These are phyloP conservation scores for Drosophila subpulchrella DNA, from an alignment of 1,140 invertebrate genomes.

Conservation along the genomic window DNA sequence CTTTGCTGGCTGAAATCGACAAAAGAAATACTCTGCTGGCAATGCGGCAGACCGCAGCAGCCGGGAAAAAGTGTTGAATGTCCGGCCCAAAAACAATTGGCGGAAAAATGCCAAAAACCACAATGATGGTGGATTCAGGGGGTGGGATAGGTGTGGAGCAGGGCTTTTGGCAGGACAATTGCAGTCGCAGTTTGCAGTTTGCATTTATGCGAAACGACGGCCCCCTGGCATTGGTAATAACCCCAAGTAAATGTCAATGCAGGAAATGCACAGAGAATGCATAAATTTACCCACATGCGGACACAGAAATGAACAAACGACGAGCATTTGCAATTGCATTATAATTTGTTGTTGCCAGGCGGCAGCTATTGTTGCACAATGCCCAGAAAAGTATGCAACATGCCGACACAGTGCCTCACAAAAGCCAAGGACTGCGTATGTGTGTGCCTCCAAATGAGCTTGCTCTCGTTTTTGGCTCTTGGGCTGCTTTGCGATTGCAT, in stretches of 20 bases:
- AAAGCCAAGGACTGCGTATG: constrained; percentile 6
- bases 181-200: constrained; percentile 19
- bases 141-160: constrained; percentile 8
- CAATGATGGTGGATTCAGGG: constrained; percentile 9
- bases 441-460: constrained; percentile 53
- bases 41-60: constrained; percentile 41
- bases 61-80: constrained; percentile 59
- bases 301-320: constrained; percentile 31
- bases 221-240: constrained; percentile 62
- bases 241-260: constrained; percentile 79
- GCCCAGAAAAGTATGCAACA: constrained; percentile 43
- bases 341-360: constrained; percentile 65
- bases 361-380: constrained; percentile 8
- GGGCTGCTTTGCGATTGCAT: constrained; percentile 51
- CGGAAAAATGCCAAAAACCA: constrained; percentile 54
- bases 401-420: constrained; percentile 39
- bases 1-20: constrained; percentile 2
- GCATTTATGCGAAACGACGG: constrained; percentile 61
- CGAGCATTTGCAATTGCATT: constrained; percentile 69
- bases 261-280: constrained; percentile 62
- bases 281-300: constrained; percentile 58
- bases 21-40: constrained; percentile 11
- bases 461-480: constrained; percentile 46
- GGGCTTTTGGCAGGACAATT: constrained; percentile 28
- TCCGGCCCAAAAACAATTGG: constrained; percentile 58